A percentile compares a stretch with the other conserved stretches of the same genome.
These are phyloP conservation scores for Cyphomyrus plagiostoma DNA, from an alignment of 2,113 vertebrate genomes.

Conservation along the genomic window DNA sequence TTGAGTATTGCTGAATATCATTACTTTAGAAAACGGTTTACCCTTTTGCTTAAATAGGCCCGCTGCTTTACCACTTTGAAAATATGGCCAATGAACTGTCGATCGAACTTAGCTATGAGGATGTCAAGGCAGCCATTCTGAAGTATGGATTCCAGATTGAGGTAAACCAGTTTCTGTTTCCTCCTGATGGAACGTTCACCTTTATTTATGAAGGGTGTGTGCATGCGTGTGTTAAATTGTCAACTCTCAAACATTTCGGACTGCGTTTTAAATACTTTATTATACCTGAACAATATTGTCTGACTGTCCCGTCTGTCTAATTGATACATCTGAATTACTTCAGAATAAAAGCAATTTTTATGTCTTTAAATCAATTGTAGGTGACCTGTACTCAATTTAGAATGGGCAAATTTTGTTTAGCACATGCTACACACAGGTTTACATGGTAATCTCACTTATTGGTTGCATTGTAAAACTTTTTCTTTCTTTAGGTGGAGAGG, in stretches of 20 bases:
- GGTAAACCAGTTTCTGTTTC: conserved; percentile 60
- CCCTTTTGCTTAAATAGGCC: conserved; percentile 63
- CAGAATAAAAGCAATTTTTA: neutral
- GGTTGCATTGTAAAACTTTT: neutral
- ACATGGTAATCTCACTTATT: neutral
- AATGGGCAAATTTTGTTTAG: neutral
- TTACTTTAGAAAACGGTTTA: neutral
- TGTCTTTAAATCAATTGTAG: neutral
- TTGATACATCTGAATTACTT: neutral
- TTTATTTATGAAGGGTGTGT: neutral
- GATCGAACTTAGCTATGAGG: conserved; percentile 93
- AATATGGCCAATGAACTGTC: conserved; percentile 96
- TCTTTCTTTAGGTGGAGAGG: conserved; percentile 71
- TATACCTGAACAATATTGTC: neutral
- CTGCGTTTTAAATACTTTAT: neutral
- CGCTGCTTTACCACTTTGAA: conserved; percentile 94
- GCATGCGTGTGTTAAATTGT: neutral
- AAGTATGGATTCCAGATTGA: conserved; percentile 87
- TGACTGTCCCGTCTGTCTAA: neutral
- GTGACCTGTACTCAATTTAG: neutral
- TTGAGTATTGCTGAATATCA: neutral
- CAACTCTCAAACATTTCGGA: neutral
- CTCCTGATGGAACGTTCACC: neutral
- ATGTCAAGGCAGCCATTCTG: conserved; percentile 82
- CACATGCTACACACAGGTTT: neutral